These are phyloP conservation scores for Salarias fasciatus DNA, from an alignment of 2,797 vertebrate genomes.

Conservation along the genomic window DNA sequence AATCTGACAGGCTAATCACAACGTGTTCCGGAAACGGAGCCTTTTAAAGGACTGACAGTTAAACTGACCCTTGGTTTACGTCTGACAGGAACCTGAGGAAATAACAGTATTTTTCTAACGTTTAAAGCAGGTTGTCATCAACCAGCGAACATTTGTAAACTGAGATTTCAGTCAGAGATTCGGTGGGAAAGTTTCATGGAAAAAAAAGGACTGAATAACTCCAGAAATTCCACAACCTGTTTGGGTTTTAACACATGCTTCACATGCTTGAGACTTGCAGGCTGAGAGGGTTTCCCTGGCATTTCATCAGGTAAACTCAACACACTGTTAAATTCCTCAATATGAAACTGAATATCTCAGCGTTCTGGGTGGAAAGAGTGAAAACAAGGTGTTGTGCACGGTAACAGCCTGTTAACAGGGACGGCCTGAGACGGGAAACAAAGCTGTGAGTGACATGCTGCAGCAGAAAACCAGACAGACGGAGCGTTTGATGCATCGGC, in stretches of 20 bases:
- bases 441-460: constrained; percentile 1
- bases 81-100: neutral
- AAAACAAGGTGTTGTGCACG: neutral
- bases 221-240: too few relatives aligned
- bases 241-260: too few relatives aligned
- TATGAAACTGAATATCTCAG: neutral
- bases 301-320: too few relatives aligned
- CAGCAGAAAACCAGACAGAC: neutral
- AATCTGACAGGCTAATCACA: neutral
- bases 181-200: too few relatives aligned
- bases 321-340: too few relatives aligned
- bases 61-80: neutral
- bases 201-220: too few relatives aligned
- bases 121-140: neutral
- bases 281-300: too few relatives aligned
- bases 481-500: neutral
- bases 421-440: neutral
- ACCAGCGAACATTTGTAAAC: too few relatives aligned
- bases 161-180: too few relatives aligned
- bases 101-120: too few relatives aligned
- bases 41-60: neutral
- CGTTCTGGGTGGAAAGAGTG: neutral
- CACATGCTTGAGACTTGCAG: too few relatives aligned
- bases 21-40: neutral
- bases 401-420: neutral